phyloP scores from a whole-genome alignment of 2,113 vertebrate genomes.

The Sturnira hondurensis region DNA sequence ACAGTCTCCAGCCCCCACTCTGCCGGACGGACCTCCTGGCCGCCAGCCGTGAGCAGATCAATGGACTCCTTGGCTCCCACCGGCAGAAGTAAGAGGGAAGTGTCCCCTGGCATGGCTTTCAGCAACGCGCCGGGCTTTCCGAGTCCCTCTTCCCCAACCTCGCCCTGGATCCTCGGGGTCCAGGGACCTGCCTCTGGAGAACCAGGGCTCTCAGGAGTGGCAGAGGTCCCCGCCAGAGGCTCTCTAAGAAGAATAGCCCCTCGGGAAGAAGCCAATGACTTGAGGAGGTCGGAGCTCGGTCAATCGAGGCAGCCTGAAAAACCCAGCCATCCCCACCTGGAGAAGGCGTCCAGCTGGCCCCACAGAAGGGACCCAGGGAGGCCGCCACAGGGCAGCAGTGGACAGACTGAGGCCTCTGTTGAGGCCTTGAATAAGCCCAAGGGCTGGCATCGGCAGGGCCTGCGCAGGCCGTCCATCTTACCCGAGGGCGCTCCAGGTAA shows the following conservation, averaged over 20 bases:
- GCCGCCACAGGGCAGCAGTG: not conserved
- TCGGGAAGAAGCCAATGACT: not conserved
- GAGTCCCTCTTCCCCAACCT: constrained; percentile 69
- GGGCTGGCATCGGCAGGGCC: constrained; percentile 81
- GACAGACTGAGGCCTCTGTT: not conserved
- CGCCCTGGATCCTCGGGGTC: not conserved
- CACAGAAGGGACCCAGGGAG: constrained; percentile 62
- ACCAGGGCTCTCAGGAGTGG: not conserved
- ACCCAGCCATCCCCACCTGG: constrained; percentile 73
- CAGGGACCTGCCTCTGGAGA: not conserved
- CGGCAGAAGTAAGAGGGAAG: constrained; percentile 38
- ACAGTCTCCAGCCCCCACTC: constrained; percentile 38
- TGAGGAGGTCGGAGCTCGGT: constrained; percentile 15
- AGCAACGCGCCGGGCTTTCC: constrained; percentile 78
- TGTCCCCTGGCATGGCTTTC: constrained; percentile 74
- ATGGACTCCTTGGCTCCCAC: constrained; percentile 22
- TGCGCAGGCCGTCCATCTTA: constrained; percentile 79
- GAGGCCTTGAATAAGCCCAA: constrained; percentile 73
- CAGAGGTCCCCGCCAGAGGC: not conserved
- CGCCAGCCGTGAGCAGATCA: constrained; percentile 53
- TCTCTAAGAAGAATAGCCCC: not conserved
- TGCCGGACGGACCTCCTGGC: constrained; percentile 69
- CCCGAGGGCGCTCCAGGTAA: constrained; percentile 65
- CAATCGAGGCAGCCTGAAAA: not conserved
- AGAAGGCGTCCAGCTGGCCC: constrained; percentile 84